A percentile compares a stretch with the other conserved stretches of the same genome.
Evolutionary conservation across 2,888 invertebrate species (phyloP).

Genomic region (Poecilus cupreus): DNA sequence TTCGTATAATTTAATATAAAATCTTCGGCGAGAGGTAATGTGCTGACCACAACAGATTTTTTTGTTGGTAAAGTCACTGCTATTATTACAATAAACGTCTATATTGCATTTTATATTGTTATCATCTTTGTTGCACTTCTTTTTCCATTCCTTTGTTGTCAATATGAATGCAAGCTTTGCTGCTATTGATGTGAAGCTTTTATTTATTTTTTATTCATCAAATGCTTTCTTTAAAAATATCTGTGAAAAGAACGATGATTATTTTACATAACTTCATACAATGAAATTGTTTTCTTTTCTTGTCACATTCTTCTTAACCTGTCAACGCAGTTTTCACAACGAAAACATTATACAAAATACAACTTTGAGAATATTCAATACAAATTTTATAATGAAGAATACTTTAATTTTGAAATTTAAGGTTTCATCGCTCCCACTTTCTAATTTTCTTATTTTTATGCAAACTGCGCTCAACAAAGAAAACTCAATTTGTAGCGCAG

Average conservation of each 20-base stretch:
- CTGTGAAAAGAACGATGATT: neutral
- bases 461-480: conserved; percentile 23
- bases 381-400: neutral
- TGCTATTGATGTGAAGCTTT: neutral
- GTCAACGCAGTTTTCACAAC: neutral
- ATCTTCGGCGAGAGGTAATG: too few species aligned
- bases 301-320: neutral
- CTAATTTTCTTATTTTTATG: conserved; percentile 45
- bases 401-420: neutral
- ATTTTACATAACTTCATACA: conserved; percentile 8
- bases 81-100: too few species aligned
- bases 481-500: conserved; percentile 43
- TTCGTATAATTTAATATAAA: too few species aligned
- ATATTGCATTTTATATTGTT: neutral
- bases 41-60: too few species aligned
- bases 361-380: too few species aligned
- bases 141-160: neutral
- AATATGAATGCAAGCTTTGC: neutral
- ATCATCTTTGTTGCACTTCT: neutral
- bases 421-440: conserved; percentile 8
- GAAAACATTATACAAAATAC: too few species aligned
- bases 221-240: conserved; percentile 2
- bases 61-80: too few species aligned
- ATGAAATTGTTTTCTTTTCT: conserved; percentile 12
- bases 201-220: neutral